A percentile compares a stretch with the other conserved stretches of the same genome.
phyloP scores from a whole-genome alignment of 30 jellyfish, hydroid and myxozoan genomes.

The Chrysaora quinquecirrha region DNA sequence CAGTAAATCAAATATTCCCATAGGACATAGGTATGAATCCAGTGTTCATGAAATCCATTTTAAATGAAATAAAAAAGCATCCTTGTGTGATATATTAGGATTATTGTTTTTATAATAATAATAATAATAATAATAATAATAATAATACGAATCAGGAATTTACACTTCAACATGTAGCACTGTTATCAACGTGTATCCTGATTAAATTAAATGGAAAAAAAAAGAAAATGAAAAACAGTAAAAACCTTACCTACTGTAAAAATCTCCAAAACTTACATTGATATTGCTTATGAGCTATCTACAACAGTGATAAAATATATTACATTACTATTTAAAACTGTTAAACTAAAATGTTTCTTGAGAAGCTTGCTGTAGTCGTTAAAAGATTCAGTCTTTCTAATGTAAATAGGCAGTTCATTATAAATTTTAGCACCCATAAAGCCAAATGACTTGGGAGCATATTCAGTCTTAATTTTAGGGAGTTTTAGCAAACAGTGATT shows the following conservation, averaged over 20 bases:
- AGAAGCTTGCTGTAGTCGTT: conserved; percentile 53
- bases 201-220: conserved; percentile 1
- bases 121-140: conserved; percentile 18
- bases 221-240: neutral
- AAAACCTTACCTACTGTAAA: conserved; percentile 9
- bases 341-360: conserved; percentile 17
- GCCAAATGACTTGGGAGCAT: conserved; percentile 55
- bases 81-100: too few relatives aligned
- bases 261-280: neutral
- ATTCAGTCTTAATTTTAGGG: conserved; percentile 29
- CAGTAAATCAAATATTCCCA: too few relatives aligned
- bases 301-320: conserved; percentile 6
- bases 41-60: neutral
- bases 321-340: conserved; percentile 1
- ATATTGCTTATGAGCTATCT: neutral
- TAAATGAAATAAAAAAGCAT: too few relatives aligned
- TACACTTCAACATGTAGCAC: conserved; percentile 19
- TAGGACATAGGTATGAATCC: neutral
- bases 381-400: conserved; percentile 52
- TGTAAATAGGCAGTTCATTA: conserved; percentile 27
- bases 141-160: neutral
- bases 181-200: conserved; percentile 19
- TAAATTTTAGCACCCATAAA: conserved; percentile 51
- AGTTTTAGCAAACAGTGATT: conserved; percentile 47
- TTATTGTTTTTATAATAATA: too few relatives aligned